These are phyloP conservation scores for Cinclus cinclus DNA, from an alignment of 2,113 vertebrate species.

Conservation along the genomic window DNA sequence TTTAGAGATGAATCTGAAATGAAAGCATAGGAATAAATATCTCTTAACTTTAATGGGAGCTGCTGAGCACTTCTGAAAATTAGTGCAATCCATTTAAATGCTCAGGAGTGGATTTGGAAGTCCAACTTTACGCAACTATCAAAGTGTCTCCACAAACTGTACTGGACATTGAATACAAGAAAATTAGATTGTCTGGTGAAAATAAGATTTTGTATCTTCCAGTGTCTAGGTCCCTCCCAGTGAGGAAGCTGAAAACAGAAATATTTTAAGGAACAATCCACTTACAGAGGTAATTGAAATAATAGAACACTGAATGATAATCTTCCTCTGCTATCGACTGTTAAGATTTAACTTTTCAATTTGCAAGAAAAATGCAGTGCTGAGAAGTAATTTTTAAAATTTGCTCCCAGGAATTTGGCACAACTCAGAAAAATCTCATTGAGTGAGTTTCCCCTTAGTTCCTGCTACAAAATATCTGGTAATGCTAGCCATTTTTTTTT, in stretches of 20 bases:
- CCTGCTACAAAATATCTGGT: background rate
- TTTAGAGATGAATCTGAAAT: background rate
- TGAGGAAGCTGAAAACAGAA: background rate
- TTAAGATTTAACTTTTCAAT: background rate
- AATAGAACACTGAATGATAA: background rate
- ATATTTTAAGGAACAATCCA: slow-evolving; percentile 10
- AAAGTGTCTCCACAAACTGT: background rate
- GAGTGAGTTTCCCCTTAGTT: background rate
- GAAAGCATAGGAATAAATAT: background rate
- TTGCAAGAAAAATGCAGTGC: background rate
- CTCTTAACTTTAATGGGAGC: background rate
- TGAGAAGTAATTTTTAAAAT: background rate
- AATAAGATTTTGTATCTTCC: background rate
- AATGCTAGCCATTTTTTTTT: accelerated
- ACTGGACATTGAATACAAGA: background rate
- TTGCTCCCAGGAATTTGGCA: background rate
- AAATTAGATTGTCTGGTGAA: slow-evolving; percentile 30
- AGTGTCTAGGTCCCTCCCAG: background rate
- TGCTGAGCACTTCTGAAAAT: slow-evolving; percentile 7
- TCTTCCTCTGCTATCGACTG: background rate
- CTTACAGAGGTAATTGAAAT: background rate
- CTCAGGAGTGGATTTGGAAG: background rate
- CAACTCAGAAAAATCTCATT: background rate
- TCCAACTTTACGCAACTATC: background rate
- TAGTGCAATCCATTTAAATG: slow-evolving; percentile 23